phyloP scores from a whole-genome alignment of 2,797 vertebrate species.

The Neosilurus mollespiculum region DNA sequence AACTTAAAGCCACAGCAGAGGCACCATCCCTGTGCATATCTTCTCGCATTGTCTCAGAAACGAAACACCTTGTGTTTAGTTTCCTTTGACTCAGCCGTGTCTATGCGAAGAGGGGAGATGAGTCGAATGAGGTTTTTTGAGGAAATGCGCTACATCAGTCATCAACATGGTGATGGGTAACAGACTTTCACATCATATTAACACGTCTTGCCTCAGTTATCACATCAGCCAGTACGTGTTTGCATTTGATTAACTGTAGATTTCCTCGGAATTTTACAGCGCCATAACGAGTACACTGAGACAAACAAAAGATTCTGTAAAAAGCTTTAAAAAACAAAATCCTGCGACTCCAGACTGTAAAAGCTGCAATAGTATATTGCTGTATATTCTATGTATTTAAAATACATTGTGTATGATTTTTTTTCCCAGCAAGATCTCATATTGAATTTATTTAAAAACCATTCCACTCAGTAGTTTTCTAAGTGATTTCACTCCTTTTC shows the following conservation, averaged over 20 bases:
- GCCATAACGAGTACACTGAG: not conserved
- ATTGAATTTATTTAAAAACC: no score
- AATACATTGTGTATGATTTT: no score
- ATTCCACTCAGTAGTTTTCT: no score
- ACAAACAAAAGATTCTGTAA: not conserved
- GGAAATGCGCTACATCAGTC: slow-evolving; percentile 25
- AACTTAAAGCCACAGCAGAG: slow-evolving; percentile 27
- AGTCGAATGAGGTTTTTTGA: slow-evolving; percentile 16
- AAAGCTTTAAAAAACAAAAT: not conserved
- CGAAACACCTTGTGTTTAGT: slow-evolving; percentile 15
- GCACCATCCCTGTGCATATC: slow-evolving; percentile 22
- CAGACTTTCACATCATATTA: not conserved
- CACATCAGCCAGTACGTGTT: not conserved
- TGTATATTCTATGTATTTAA: not conserved
- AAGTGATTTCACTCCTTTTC: no score
- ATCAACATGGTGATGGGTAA: not conserved
- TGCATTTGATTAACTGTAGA: not conserved
- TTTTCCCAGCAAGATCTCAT: no score
- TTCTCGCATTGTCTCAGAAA: slow-evolving; percentile 7
- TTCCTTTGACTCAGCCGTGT: slow-evolving; percentile 15
- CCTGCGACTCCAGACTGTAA: not conserved
- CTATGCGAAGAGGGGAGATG: not conserved
- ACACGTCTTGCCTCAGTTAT: not conserved
- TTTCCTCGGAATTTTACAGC: not conserved
- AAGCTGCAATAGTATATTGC: not conserved